phyloP scores from a whole-genome alignment of 1,140 invertebrate species.

The Laodelphax striatellus region DNA sequence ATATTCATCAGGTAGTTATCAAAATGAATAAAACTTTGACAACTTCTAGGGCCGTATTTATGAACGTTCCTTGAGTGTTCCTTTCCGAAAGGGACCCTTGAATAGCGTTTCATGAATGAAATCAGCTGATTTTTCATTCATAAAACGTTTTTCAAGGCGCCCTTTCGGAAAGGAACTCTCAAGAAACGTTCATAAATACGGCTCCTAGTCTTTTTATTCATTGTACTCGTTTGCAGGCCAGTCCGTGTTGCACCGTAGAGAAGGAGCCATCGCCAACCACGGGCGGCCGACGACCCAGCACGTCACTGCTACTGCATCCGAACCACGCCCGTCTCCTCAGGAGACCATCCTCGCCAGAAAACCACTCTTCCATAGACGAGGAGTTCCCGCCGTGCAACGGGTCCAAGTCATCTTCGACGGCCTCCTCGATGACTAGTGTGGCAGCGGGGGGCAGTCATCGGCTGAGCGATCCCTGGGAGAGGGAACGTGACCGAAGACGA shows the following conservation, averaged over 20 bases:
- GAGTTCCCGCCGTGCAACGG: constrained; percentile 17
- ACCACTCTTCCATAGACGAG: constrained; percentile 36
- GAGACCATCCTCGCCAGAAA: constrained; percentile 36
- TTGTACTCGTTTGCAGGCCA: constrained; percentile 8
- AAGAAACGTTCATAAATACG: too few species aligned
- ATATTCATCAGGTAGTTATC: too few species aligned
- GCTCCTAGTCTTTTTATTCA: too few species aligned
- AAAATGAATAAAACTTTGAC: too few species aligned
- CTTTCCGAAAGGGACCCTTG: too few species aligned
- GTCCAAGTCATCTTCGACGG: constrained; percentile 40
- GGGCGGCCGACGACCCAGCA: constrained; percentile 40
- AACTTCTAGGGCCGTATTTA: too few species aligned
- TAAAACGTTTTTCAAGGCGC: too few species aligned
- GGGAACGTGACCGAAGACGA: constrained; percentile 22
- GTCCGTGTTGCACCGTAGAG: constrained; percentile 20
- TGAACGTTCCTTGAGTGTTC: too few species aligned
- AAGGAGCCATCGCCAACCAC: constrained; percentile 33
- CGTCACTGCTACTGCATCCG: constrained; percentile 47
- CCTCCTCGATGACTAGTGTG: constrained; percentile 38
- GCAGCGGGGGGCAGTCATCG: constrained; percentile 29
- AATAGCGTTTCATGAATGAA: too few species aligned
- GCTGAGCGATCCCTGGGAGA: constrained; percentile 32
- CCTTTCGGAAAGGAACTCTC: too few species aligned
- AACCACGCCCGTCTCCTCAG: constrained; percentile 48
- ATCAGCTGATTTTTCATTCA: too few species aligned